phyloP scores from a whole-genome alignment of 2,888 invertebrate species.

The Lepidocyrtoides sp. region DNA sequence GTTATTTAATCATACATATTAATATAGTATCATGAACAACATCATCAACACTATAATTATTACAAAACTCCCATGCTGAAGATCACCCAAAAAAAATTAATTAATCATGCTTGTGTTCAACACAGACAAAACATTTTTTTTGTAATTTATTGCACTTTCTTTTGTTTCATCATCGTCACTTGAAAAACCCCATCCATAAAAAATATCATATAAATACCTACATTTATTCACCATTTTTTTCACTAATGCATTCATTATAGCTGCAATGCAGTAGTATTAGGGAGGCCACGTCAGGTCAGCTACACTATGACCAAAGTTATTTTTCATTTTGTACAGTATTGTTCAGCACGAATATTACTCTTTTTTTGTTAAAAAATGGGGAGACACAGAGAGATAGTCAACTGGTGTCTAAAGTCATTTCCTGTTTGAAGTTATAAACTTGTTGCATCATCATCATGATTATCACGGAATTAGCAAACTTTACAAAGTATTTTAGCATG shows the following conservation, averaged over 20 bases:
- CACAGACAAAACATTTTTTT: conserved; percentile 21
- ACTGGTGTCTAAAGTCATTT: conserved; percentile 76
- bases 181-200: conserved; percentile 50
- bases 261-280: conserved; percentile 12
- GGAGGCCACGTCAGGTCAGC: conserved; percentile 69
- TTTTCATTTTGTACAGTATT: conserved; percentile 3
- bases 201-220: not conserved
- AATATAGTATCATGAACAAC: conserved; percentile 11
- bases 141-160: conserved; percentile 68
- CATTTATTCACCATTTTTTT: conserved; percentile 27
- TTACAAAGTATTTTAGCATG: conserved; percentile 70
- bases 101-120: conserved; percentile 46
- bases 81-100: conserved; percentile 67
- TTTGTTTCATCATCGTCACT: conserved; percentile 68
- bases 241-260: not conserved
- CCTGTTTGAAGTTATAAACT: conserved; percentile 76
- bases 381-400: conserved; percentile 43
- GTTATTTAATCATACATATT: conserved; percentile 10
- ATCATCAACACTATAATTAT: conserved; percentile 7
- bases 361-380: conserved; percentile 8
- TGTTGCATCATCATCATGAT: conserved; percentile 77
- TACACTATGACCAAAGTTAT: conserved; percentile 42
- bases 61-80: conserved; percentile 56
- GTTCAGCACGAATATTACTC: conserved; percentile 10
- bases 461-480: conserved; percentile 50